These are phyloP conservation scores for Chelidonichthys spinosus DNA, from an alignment of 2,797 vertebrate species.

Conservation along the genomic window DNA sequence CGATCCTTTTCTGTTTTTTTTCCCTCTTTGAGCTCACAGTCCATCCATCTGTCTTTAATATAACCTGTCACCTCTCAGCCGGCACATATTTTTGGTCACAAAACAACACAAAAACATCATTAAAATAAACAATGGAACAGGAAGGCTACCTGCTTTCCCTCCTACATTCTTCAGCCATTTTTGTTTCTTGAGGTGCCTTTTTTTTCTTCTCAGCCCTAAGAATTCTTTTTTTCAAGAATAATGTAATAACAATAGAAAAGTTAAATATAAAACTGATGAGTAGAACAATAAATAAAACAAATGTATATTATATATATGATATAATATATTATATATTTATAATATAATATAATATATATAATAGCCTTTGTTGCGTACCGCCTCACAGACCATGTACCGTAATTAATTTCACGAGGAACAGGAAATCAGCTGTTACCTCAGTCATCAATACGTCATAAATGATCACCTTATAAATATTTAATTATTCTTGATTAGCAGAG, in stretches of 20 bases:
- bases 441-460: constrained; percentile 49
- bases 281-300: constrained; percentile 85
- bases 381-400: constrained; percentile 24
- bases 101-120: constrained; percentile 75
- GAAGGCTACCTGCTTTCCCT: constrained; percentile 87
- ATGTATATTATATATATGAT: constrained; percentile 36
- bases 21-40: background rate
- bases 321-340: no score
- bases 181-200: constrained; percentile 85
- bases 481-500: constrained; percentile 45
- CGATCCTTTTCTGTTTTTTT: background rate
- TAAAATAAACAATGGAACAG: constrained; percentile 76
- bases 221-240: constrained; percentile 72
- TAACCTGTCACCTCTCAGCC: constrained; percentile 43
- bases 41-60: constrained; percentile 19
- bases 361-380: constrained; percentile 70
- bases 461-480: constrained; percentile 66
- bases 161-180: constrained; percentile 97
- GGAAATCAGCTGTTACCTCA: constrained; percentile 44
- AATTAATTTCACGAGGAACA: constrained; percentile 57
- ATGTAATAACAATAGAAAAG: constrained; percentile 79
- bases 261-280: constrained; percentile 82
- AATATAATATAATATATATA: constrained; percentile 52
- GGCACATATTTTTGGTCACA: constrained; percentile 81
- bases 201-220: constrained; percentile 79